phyloP scores from a whole-genome alignment of 2,113 vertebrate species.

The Lagopus muta region DNA sequence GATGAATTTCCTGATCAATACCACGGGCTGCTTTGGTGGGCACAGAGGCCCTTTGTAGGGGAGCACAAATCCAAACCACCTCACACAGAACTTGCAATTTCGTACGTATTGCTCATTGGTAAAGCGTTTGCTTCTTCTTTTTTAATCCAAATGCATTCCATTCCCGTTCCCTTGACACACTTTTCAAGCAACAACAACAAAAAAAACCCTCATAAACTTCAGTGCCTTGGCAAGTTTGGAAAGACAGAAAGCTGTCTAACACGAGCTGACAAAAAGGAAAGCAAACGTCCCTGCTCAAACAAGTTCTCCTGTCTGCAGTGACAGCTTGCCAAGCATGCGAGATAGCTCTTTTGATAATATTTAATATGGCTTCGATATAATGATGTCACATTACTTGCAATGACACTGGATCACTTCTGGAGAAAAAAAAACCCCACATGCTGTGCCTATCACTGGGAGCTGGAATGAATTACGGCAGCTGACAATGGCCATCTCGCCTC shows the following conservation, averaged over 20 bases:
- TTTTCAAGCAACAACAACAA: not conserved
- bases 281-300: not conserved
- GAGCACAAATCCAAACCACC: not conserved
- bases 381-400: not conserved
- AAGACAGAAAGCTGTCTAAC: not conserved
- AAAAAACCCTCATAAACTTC: too few relatives aligned
- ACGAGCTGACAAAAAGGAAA: not conserved
- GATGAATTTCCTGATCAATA: accelerated
- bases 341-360: not conserved
- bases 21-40: accelerated
- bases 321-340: not conserved
- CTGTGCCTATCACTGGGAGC: conserved; percentile 10
- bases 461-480: conserved; percentile 59
- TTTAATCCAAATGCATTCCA: accelerated
- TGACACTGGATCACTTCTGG: not conserved
- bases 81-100: not conserved
- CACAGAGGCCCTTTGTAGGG: not conserved
- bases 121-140: not conserved
- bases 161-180: not conserved
- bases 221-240: not conserved
- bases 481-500: conserved; percentile 50
- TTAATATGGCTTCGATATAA: not conserved
- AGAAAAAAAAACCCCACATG: not conserved
- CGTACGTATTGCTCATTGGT: not conserved
- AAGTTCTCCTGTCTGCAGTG: not conserved